Evolutionary conservation across 2,113 vertebrate species (phyloP).

Genomic region (Trematomus loennbergii): DNA sequence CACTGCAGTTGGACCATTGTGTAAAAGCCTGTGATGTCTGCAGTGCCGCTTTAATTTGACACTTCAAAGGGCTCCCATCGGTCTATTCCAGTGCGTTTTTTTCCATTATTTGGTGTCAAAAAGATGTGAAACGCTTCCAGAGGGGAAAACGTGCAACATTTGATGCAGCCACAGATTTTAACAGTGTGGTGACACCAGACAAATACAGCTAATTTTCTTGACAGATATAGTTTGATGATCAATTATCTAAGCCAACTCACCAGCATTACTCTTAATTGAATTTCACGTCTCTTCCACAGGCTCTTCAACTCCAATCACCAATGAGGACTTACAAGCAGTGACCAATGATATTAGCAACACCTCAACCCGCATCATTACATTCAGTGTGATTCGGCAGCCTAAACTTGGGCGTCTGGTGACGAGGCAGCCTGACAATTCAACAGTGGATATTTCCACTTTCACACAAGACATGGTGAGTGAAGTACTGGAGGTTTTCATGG

Average conservation of each 20-base stretch:
- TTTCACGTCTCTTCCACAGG: constrained; percentile 72
- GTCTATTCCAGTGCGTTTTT: constrained; percentile 40
- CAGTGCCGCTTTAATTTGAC: constrained; percentile 56
- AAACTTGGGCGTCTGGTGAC: constrained; percentile 87
- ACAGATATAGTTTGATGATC: constrained; percentile 9
- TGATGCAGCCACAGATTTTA: constrained; percentile 20
- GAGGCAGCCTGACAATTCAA: constrained; percentile 77
- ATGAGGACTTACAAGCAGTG: constrained; percentile 83
- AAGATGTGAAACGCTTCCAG: constrained; percentile 34
- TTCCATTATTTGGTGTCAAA: constrained; percentile 50
- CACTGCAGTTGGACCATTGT: constrained; percentile 41
- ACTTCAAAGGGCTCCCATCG: constrained; percentile 60
- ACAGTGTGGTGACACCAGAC: constrained; percentile 11
- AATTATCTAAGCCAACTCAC: background rate
- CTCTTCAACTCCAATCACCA: constrained; percentile 85
- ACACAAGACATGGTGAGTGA: constrained; percentile 91
- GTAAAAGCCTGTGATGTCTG: constrained; percentile 67
- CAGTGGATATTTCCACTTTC: constrained; percentile 86
- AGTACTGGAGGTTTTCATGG: constrained; percentile 11
- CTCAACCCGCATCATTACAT: constrained; percentile 86
- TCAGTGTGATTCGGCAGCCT: constrained; percentile 82
- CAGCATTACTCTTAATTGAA: background rate
- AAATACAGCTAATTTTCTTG: background rate
- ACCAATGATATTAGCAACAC: constrained; percentile 86
- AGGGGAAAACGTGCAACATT: constrained; percentile 20